Evolutionary conservation across 64 coral and sea anemone species (phyloP), one percentile per base, ranked within the genome.

Genomic region (Dendrophyllia cribrosa): DNA sequence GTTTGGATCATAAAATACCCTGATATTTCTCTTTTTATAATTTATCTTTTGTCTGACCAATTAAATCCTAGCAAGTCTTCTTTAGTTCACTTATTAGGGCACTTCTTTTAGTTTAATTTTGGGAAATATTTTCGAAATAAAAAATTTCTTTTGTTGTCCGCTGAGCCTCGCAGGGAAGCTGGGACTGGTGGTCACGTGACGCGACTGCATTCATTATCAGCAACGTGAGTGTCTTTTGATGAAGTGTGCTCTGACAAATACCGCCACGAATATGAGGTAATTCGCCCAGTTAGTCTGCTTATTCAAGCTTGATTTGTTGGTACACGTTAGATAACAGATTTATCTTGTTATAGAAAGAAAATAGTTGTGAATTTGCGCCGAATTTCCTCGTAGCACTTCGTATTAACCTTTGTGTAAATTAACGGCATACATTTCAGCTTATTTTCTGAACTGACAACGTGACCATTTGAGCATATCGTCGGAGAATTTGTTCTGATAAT

Each of bases 101-200:
- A 34, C 34, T 34, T 34, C 34, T 34, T 34, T 34, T 34, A 34
- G 34, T 34, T 34, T 34, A 34, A 34, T 34, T 34, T 34, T 34
- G 34, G 34, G 34, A 34, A 34, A 34, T 34, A 34, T 34, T 34
- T 34, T 34, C 34, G 34, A 34, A 34, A 34, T 34, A 34, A 34
- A 34, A 34, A 34, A 34, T 34, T 34, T 34, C 34, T 34, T 34
- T 34, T 34, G 34, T 34, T 34, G 34, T 34, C 34, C 34, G 34
- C 34, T 34, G 34, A 34, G 34, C 34, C 34, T 17, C 53, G 19
- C 43, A 11, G 61, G 19, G 80, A 51, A 47, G 26, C 62, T 84
- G 80, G 80, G 60, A 19, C 62, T n/a, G 11, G 80, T 46, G 24
- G 62, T 84, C 80, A 84, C 80, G 80, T 84, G 80, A 67, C 20